Evolutionary conservation across 2,888 invertebrate species (phyloP).

Genomic region (Hypena proboscidalis): DNA sequence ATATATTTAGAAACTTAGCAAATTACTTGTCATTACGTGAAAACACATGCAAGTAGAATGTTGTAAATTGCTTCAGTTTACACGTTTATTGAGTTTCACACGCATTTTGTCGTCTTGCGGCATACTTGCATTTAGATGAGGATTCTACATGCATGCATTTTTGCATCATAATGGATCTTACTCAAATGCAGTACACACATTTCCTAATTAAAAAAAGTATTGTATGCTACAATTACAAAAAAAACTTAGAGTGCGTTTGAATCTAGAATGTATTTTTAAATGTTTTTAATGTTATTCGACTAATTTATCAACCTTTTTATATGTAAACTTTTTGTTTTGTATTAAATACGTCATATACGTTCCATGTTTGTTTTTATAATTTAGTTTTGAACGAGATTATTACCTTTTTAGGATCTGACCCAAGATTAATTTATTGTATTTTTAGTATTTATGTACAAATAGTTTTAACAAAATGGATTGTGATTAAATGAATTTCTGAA

Average conservation of each 20-base stretch:
- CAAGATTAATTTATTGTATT: slow-evolving; percentile 40
- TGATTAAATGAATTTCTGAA: slow-evolving; percentile 51
- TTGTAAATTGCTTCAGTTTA: slow-evolving; percentile 4
- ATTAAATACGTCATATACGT: too few species aligned
- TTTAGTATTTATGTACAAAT: slow-evolving; percentile 41
- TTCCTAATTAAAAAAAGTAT: too few species aligned
- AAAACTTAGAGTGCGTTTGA: too few species aligned
- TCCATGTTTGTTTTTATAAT: background rate
- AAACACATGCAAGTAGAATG: background rate
- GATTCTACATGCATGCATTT: background rate
- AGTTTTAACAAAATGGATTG: slow-evolving; percentile 44
- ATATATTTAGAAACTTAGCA: background rate
- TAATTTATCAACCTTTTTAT: too few species aligned
- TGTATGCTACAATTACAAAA: too few species aligned
- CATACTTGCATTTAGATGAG: slow-evolving; percentile 8
- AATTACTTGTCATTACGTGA: background rate
- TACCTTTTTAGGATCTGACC: slow-evolving; percentile 2
- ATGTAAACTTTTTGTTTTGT: too few species aligned
- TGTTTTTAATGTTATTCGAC: too few species aligned
- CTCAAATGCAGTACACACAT: too few species aligned
- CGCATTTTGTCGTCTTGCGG: slow-evolving; percentile 5
- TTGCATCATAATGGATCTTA: slow-evolving; percentile 2
- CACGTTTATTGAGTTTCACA: slow-evolving; percentile 5
- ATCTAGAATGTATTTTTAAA: too few species aligned
- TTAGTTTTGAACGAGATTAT: background rate